Conservation (phyloP, 2,888 invertebrate species). For the Gibbula magus region DNA sequence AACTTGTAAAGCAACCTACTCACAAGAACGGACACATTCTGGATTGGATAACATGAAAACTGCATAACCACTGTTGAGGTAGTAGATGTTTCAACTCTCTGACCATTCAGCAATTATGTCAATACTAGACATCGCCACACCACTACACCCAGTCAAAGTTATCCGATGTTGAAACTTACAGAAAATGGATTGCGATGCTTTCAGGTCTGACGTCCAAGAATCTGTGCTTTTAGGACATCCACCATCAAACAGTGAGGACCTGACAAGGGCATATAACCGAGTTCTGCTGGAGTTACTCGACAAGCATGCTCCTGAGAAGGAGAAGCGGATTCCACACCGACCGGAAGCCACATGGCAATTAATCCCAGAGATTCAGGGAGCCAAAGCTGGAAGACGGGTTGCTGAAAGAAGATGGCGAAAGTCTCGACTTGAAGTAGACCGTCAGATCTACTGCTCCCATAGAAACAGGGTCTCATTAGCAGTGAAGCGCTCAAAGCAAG, state of each 20-base stretch:
- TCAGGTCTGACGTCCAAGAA: too few species aligned
- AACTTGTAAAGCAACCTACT: background rate
- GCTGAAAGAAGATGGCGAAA: too few species aligned
- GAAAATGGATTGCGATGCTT: background rate
- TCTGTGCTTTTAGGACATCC: background rate
- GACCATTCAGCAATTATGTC: background rate
- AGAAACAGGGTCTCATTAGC: background rate
- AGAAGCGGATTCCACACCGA: too few species aligned
- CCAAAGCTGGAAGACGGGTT: too few species aligned
- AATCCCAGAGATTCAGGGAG: too few species aligned
- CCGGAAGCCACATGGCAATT: too few species aligned
- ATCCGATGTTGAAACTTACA: background rate
- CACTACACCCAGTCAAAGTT: background rate
- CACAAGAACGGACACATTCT: background rate
- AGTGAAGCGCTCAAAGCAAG: too few species aligned
- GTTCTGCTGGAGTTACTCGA: too few species aligned
- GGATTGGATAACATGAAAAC: background rate
- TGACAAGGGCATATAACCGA: background rate
- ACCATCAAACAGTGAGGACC: background rate
- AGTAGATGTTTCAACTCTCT: background rate
- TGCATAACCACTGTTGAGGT: background rate
- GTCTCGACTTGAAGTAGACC: too few species aligned
- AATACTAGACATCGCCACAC: background rate
- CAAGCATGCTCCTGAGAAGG: too few species aligned
- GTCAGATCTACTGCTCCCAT: background rate